phyloP scores from a whole-genome alignment of 1,140 invertebrate genomes.

The Argopecten irradians region DNA sequence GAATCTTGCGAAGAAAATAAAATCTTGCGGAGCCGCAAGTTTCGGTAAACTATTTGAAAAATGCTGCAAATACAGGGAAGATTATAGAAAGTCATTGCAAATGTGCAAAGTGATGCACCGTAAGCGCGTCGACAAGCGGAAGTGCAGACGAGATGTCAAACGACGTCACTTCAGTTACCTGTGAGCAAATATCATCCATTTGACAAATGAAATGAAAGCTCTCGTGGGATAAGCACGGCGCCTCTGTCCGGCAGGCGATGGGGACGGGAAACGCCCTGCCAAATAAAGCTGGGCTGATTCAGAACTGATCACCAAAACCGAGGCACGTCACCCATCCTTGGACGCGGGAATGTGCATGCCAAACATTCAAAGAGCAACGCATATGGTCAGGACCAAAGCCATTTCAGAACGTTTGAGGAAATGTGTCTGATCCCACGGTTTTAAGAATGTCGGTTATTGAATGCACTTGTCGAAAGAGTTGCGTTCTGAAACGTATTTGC shows the following conservation, averaged over 20 bases:
- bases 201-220: background rate
- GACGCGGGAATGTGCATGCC: background rate
- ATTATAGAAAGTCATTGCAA: slow-evolving; percentile 45
- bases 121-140: slow-evolving; percentile 27
- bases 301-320: too few species aligned
- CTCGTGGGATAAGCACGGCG: background rate
- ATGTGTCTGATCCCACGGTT: background rate
- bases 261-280: background rate
- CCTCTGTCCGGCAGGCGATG: background rate
- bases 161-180: background rate
- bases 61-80: slow-evolving; percentile 52
- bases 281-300: background rate
- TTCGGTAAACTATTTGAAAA: slow-evolving; percentile 52
- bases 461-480: background rate
- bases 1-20: slow-evolving; percentile 40
- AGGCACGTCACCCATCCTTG: background rate
- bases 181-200: background rate
- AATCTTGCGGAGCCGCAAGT: slow-evolving; percentile 43
- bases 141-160: slow-evolving; percentile 42
- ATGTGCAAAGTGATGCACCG: slow-evolving; percentile 45
- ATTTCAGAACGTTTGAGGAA: background rate
- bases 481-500: background rate
- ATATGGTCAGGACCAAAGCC: background rate
- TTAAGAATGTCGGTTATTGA: background rate
- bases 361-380: background rate